These are phyloP conservation scores for Clivina fossor DNA, from an alignment of 2,888 invertebrate genomes.

Conservation along the genomic window DNA sequence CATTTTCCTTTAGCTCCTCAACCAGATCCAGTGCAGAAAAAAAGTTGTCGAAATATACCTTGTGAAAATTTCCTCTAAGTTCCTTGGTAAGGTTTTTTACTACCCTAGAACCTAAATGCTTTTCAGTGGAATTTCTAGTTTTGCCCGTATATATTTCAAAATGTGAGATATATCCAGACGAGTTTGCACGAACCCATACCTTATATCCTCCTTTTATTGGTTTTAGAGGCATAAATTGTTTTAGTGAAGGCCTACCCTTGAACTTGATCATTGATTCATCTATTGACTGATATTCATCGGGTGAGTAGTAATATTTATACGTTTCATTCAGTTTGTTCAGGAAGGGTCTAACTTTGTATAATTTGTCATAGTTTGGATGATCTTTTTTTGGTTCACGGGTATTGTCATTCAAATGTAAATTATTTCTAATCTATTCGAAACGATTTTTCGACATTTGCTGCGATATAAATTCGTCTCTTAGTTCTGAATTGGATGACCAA, in stretches of 20 bases:
- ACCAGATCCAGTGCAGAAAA: conserved; percentile 39
- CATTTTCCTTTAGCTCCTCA: conserved; percentile 34
- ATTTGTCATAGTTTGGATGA: conserved; percentile 39
- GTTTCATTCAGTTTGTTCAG: conserved; percentile 33
- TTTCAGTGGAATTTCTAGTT: conserved; percentile 43
- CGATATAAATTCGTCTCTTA: too few species aligned
- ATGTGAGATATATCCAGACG: conserved; percentile 40
- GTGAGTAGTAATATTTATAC: conserved; percentile 34
- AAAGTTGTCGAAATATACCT: conserved; percentile 39
- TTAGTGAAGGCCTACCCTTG: conserved; percentile 39
- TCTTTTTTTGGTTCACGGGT: conserved; percentile 36
- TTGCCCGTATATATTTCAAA: conserved; percentile 47
- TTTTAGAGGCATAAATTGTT: conserved; percentile 37
- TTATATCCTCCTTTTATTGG: conserved; percentile 39
- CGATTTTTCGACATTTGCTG: too few species aligned
- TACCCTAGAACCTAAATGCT: conserved; percentile 37
- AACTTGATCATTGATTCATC: conserved; percentile 41
- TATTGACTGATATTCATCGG: conserved; percentile 34
- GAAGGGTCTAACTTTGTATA: conserved; percentile 42
- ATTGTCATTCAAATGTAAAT: conserved; percentile 42
- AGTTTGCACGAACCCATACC: conserved; percentile 37
- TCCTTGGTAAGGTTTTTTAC: conserved; percentile 32
- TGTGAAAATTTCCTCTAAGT: conserved; percentile 22
- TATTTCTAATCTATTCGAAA: too few species aligned
- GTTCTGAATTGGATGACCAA: too few species aligned